A percentile compares a stretch with the other conserved stretches of the same genome.
phyloP scores from a whole-genome alignment of 2,888 invertebrate species.

The Steinernema carpocapsae region DNA sequence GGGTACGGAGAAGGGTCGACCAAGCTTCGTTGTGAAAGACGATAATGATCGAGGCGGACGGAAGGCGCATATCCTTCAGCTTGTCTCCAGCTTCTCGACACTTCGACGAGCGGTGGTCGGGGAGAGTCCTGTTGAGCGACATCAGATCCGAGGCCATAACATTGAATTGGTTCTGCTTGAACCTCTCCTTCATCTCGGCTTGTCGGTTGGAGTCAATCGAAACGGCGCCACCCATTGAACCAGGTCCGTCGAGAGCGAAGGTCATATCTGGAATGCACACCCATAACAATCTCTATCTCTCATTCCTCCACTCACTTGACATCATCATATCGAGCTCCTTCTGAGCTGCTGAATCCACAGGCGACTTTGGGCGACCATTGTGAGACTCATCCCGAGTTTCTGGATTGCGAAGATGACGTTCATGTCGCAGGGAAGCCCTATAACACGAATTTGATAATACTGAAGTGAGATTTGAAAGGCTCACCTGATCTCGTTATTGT shows the following conservation, averaged over 20 bases:
- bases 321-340: constrained; percentile 42
- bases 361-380: neutral
- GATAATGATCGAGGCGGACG: constrained; percentile 93
- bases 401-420: constrained; percentile 34
- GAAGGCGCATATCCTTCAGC: constrained; percentile 74
- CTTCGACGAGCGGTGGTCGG: constrained; percentile 77
- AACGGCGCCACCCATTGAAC: constrained; percentile 64
- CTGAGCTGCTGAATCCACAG: constrained; percentile 36
- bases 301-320: constrained; percentile 39
- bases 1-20: constrained; percentile 84
- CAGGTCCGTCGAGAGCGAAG: constrained; percentile 51
- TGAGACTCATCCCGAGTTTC: constrained; percentile 6
- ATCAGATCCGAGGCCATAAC: constrained; percentile 96
- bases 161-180: constrained; percentile 86
- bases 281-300: too few relatives aligned
- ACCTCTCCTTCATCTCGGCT: constrained; percentile 59
- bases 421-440: constrained; percentile 8
- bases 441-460: neutral
- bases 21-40: constrained; percentile 99
- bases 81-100: constrained; percentile 27
- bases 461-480: neutral
- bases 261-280: constrained; percentile 42
- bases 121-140: constrained; percentile 89
- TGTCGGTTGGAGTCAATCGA: constrained; percentile 53
- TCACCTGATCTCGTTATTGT: neutral